phyloP scores from a whole-genome alignment of 2,888 invertebrate genomes.

The Pecten maximus region DNA sequence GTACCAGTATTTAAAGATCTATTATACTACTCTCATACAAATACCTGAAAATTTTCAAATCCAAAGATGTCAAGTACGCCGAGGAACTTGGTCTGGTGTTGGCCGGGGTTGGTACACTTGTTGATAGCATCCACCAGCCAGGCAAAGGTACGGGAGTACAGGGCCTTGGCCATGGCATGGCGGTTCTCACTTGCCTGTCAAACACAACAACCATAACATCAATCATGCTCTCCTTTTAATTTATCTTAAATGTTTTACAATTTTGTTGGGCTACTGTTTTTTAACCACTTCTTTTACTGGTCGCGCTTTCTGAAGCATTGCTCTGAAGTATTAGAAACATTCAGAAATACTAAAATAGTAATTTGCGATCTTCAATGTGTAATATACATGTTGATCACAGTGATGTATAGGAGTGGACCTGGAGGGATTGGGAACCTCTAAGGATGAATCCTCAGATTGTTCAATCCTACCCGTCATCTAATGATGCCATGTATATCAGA shows the following conservation, averaged over 20 bases:
- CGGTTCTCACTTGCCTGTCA: slow-evolving; percentile 77
- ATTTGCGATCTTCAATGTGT: too few relatives aligned
- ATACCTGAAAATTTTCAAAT: slow-evolving; percentile 79
- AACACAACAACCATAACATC: slow-evolving; percentile 24
- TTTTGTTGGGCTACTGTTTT: neutral
- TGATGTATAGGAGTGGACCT: too few relatives aligned
- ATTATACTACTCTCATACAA: neutral
- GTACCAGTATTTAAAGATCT: neutral
- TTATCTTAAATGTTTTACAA: neutral
- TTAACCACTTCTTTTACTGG: too few relatives aligned
- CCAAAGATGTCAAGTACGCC: slow-evolving; percentile 79
- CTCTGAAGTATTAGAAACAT: too few relatives aligned
- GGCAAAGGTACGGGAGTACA: slow-evolving; percentile 78
- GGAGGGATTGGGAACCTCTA: too few relatives aligned
- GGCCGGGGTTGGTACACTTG: slow-evolving; percentile 78
- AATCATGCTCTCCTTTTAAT: neutral
- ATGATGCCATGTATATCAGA: too few relatives aligned
- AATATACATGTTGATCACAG: too few relatives aligned
- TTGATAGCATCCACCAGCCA: slow-evolving; percentile 80
- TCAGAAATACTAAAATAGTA: too few relatives aligned
- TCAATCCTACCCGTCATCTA: too few relatives aligned
- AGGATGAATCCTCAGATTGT: too few relatives aligned
- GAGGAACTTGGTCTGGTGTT: slow-evolving; percentile 73
- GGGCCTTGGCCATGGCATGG: slow-evolving; percentile 79
- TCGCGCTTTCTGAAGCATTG: too few relatives aligned